Evolutionary conservation across 2,888 invertebrate genomes (phyloP).

Genomic region (Timema podura): DNA sequence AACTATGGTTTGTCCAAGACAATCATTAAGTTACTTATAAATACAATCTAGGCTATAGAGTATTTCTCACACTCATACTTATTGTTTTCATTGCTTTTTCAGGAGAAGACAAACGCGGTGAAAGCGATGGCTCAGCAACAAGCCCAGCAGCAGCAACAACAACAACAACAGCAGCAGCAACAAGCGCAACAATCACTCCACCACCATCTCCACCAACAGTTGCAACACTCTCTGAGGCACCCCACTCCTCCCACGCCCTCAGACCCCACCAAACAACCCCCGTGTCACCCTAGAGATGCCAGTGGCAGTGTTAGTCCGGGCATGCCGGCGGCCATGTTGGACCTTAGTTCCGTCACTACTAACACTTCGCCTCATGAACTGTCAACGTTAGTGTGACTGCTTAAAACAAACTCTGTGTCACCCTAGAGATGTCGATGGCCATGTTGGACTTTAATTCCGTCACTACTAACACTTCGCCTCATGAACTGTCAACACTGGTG

Average conservation of each 20-base stretch:
- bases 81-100: conserved; percentile 13
- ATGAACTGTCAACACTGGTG: conserved; percentile 65
- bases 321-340: conserved; percentile 56
- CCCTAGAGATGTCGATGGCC: conserved; percentile 53
- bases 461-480: conserved; percentile 59
- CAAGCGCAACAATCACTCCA: conserved; percentile 26
- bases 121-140: conserved; percentile 55
- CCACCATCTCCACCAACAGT: neutral
- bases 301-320: conserved; percentile 63
- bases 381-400: conserved; percentile 60
- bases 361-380: conserved; percentile 63
- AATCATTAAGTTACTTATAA: too few relatives aligned
- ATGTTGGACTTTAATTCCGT: conserved; percentile 63
- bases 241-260: conserved; percentile 27
- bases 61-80: too few relatives aligned
- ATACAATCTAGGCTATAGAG: too few relatives aligned
- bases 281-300: conserved; percentile 43
- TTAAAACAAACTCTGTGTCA: conserved; percentile 21
- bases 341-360: conserved; percentile 61
- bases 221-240: conserved; percentile 30
- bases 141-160: conserved; percentile 38
- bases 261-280: conserved; percentile 25
- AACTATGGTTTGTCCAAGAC: too few relatives aligned
- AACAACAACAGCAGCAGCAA: conserved; percentile 38
- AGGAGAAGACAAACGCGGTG: conserved; percentile 79